Evolutionary conservation across 1,140 invertebrate genomes (phyloP).

Genomic region (Temnothorax curvispinosus): DNA sequence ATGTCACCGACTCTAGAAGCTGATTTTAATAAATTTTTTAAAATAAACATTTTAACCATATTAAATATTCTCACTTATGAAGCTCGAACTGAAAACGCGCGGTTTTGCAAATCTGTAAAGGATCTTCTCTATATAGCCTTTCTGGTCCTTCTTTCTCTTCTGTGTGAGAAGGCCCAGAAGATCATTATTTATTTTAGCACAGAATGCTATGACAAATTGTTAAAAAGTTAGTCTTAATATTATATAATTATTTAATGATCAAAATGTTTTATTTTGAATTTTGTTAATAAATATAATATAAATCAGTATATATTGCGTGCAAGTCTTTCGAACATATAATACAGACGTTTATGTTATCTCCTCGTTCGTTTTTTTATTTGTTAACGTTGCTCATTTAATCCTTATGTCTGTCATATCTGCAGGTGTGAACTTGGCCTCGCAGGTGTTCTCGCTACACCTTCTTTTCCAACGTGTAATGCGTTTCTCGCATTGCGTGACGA

Average conservation of each 20-base stretch:
- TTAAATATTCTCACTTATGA: background rate
- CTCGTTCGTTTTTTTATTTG: background rate
- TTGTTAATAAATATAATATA: background rate
- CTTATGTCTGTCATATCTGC: background rate
- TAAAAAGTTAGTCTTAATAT: too few species aligned
- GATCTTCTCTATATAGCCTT: too few species aligned
- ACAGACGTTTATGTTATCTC: background rate
- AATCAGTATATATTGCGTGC: background rate
- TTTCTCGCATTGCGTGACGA: slow-evolving; percentile 28
- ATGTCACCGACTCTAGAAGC: background rate
- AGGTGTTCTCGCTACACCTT: slow-evolving; percentile 1
- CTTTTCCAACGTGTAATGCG: background rate
- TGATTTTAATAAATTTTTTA: background rate
- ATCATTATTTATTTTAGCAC: too few species aligned
- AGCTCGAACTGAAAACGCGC: too few species aligned
- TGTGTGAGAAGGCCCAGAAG: too few species aligned
- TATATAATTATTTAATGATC: too few species aligned
- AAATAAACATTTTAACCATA: background rate
- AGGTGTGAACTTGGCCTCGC: slow-evolving; percentile 15
- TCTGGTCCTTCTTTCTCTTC: too few species aligned
- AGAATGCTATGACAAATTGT: too few species aligned
- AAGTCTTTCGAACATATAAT: background rate
- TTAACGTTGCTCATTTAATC: background rate
- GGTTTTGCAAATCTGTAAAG: too few species aligned
- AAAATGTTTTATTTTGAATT: background rate